A percentile compares a stretch with the other conserved stretches of the same genome.
phyloP scores from a whole-genome alignment of 2,113 vertebrate species.

The Sylvia atricapilla region DNA sequence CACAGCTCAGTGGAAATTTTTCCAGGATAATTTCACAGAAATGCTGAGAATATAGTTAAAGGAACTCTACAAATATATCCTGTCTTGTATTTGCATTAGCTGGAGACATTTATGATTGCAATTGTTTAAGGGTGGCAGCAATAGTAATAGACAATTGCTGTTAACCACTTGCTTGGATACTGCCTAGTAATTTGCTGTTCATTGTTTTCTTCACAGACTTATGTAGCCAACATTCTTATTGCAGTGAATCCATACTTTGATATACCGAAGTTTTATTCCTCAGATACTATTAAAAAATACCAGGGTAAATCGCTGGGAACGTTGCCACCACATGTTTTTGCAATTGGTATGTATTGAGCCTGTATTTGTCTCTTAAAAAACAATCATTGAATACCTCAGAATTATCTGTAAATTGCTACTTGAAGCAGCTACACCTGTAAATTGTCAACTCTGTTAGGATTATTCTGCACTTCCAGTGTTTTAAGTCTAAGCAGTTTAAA shows the following conservation, averaged over 20 bases:
- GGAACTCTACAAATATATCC: not conserved
- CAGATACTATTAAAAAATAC: conserved; percentile 88
- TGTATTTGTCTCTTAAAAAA: not conserved
- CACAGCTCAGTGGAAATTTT: not conserved
- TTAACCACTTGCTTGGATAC: not conserved
- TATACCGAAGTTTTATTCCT: conserved; percentile 90
- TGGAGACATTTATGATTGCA: not conserved
- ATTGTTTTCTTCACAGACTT: conserved; percentile 82
- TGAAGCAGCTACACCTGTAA: not conserved
- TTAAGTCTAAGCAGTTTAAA: not conserved
- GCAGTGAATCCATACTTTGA: conserved; percentile 97
- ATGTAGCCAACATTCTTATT: conserved; percentile 97
- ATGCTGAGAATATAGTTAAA: not conserved
- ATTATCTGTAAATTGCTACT: not conserved
- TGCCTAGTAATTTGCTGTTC: not conserved
- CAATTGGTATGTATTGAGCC: conserved; percentile 82
- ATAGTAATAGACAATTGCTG: not conserved
- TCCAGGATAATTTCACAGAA: not conserved
- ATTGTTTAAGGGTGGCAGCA: not conserved
- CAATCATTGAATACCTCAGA: not conserved
- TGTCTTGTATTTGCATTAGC: not conserved
- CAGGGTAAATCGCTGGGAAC: conserved; percentile 91
- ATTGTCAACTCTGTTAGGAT: not conserved
- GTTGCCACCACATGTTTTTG: conserved; percentile 93
- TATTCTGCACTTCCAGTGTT: not conserved